Evolutionary conservation across 2,888 invertebrate genomes (phyloP).

Genomic region (Trichogramma evanescens): DNA sequence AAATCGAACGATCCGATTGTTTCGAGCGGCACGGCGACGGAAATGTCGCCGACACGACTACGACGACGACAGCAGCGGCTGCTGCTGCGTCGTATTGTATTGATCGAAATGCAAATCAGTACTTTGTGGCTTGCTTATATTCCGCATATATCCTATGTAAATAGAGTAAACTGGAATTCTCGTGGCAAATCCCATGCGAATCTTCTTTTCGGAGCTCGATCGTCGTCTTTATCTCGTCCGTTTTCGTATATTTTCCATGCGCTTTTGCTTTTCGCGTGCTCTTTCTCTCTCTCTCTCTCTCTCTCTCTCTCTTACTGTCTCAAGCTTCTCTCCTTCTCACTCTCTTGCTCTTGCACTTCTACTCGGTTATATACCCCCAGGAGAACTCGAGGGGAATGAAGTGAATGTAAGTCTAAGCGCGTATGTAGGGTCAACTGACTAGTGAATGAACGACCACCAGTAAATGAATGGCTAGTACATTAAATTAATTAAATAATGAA

Average conservation of each 20-base stretch:
- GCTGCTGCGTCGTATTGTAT: conserved; percentile 17
- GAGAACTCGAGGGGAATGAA: too few relatives aligned
- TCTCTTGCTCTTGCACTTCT: background rate
- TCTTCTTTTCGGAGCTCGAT: background rate
- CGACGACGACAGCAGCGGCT: too few relatives aligned
- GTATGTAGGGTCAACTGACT: too few relatives aligned
- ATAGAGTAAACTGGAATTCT: conserved; percentile 7
- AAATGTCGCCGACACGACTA: too few relatives aligned
- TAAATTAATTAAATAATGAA: too few relatives aligned
- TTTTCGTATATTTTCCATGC: background rate
- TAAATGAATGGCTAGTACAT: too few relatives aligned
- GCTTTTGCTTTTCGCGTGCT: background rate
- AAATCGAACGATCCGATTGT: conserved; percentile 45
- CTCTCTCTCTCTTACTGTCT: conserved; percentile 1
- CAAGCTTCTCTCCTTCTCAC: background rate
- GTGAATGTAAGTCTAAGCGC: too few relatives aligned
- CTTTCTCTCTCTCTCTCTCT: conserved; percentile 8
- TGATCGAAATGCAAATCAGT: conserved; percentile 22
- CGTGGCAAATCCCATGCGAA: background rate
- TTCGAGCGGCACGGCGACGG: conserved; percentile 16
- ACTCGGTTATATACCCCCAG: too few relatives aligned
- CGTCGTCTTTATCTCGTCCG: too few relatives aligned
- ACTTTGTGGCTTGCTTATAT: conserved; percentile 8
- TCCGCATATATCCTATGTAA: conserved; percentile 16
- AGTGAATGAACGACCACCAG: too few relatives aligned